Percentiles rank a stretch among this genome's conserved stretches.
These are phyloP conservation scores for Agonum fuliginosum DNA, from an alignment of 2,888 invertebrate genomes.

Conservation along the genomic window DNA sequence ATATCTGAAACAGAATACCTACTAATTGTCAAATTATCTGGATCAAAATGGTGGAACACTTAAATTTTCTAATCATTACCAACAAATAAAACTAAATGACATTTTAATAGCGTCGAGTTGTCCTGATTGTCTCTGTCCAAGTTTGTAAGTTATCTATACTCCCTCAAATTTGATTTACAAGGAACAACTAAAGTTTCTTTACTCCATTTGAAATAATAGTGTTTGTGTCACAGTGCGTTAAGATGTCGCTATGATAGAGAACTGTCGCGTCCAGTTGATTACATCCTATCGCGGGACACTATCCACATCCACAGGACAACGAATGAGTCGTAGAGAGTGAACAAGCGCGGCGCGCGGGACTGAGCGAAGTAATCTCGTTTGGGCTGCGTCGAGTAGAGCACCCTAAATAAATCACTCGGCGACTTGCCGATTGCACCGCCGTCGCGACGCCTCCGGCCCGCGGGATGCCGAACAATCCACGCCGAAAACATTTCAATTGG, in stretches of 20 bases:
- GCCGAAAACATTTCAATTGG: conserved; percentile 57
- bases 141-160: too few species aligned
- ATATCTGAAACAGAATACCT: too few species aligned
- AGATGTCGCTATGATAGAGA: conserved; percentile 18
- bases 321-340: conserved; percentile 1
- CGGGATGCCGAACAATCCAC: conserved; percentile 48
- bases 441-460: conserved; percentile 44
- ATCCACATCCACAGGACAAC: too few species aligned
- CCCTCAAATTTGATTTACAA: neutral
- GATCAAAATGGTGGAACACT: too few species aligned
- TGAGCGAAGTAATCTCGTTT: conserved; percentile 55
- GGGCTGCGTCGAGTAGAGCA: conserved; percentile 33
- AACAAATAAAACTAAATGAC: too few species aligned
- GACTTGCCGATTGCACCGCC: conserved; percentile 56
- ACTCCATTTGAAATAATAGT: neutral
- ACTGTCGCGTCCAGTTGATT: conserved; percentile 21
- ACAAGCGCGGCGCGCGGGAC: conserved; percentile 1
- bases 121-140: neutral
- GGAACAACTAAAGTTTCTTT: neutral
- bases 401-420: conserved; percentile 57
- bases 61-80: too few species aligned
- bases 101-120: neutral
- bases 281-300: neutral
- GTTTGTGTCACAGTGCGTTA: neutral
- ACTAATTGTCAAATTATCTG: too few species aligned